Percentiles rank a stretch among this genome's conserved stretches.
Conservation (phyloP, 2,797 vertebrate species). For the Sciurus vulgaris region DNA sequence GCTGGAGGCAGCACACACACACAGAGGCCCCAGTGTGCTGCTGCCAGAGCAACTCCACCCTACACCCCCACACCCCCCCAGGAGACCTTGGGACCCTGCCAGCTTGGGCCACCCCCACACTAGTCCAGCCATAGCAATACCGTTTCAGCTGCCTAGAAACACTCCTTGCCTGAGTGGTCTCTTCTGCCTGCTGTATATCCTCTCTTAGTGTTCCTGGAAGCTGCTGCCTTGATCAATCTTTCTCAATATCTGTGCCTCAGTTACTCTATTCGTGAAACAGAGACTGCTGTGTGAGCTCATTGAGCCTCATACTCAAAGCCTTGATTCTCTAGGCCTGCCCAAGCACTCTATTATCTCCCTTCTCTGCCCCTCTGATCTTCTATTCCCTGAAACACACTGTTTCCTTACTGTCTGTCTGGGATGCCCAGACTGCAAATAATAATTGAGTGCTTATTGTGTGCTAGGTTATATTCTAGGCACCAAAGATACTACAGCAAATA, state of each 20-base stretch:
- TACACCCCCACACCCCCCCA: constrained; percentile 5
- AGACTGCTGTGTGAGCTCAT: not conserved
- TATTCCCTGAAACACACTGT: constrained; percentile 45
- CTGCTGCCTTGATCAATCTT: constrained; percentile 33
- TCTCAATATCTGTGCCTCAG: constrained; percentile 17
- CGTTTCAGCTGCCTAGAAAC: constrained; percentile 61
- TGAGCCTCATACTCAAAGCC: constrained; percentile 57
- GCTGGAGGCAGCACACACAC: constrained; percentile 71
- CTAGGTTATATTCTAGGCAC: constrained; percentile 4
- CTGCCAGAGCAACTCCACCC: constrained; percentile 71
- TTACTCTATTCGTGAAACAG: constrained; percentile 47
- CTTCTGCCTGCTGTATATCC: constrained; percentile 24
- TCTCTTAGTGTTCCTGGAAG: constrained; percentile 52
- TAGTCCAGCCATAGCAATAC: constrained; percentile 49
- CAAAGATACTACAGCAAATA: not conserved
- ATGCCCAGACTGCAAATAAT: not conserved
- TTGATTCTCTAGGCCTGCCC: not conserved
- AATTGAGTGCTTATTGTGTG: not conserved
- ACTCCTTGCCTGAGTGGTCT: constrained; percentile 37
- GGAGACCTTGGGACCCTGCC: constrained; percentile 64
- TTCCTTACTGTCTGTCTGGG: constrained; percentile 25
- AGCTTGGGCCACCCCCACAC: constrained; percentile 32
- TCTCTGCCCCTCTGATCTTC: not conserved
- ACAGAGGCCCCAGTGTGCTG: constrained; percentile 74
- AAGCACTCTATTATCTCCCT: not conserved